Conservation (phyloP, 2,797 vertebrate genomes). For the Sphenopsis melanotis region DNA sequence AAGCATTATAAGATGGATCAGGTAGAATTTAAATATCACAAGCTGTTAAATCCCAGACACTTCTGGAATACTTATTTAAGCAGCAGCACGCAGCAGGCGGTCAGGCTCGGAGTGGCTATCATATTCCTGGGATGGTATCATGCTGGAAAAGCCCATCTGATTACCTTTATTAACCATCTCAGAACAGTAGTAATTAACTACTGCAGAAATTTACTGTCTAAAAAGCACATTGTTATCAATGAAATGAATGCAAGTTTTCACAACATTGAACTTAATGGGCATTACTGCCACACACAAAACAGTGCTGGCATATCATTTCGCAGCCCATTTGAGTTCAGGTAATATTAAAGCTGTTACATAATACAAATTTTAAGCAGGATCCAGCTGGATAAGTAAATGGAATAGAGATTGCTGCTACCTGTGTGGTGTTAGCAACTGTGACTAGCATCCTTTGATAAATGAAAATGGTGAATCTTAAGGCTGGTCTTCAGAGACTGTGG, state of each 20-base stretch:
- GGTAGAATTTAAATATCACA: constrained; percentile 15
- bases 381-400: not conserved
- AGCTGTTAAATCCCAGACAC: constrained; percentile 32
- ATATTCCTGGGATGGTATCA: not conserved
- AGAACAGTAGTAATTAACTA: constrained; percentile 30
- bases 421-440: not conserved
- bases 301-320: not conserved
- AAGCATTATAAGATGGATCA: not conserved
- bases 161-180: constrained; percentile 54
- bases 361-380: not conserved
- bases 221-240: constrained; percentile 33
- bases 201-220: constrained; percentile 8
- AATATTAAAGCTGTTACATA: not conserved
- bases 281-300: not conserved
- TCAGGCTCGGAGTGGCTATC: not conserved
- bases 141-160: not conserved
- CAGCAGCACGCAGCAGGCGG: not conserved
- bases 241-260: constrained; percentile 10
- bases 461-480: not conserved
- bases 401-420: not conserved
- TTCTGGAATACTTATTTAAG: constrained; percentile 49
- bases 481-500: not conserved
- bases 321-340: not conserved
- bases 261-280: not conserved
- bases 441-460: not conserved